Evolutionary conservation across 1,140 invertebrate species (phyloP).

Genomic region (Drosophila bifasciata): DNA sequence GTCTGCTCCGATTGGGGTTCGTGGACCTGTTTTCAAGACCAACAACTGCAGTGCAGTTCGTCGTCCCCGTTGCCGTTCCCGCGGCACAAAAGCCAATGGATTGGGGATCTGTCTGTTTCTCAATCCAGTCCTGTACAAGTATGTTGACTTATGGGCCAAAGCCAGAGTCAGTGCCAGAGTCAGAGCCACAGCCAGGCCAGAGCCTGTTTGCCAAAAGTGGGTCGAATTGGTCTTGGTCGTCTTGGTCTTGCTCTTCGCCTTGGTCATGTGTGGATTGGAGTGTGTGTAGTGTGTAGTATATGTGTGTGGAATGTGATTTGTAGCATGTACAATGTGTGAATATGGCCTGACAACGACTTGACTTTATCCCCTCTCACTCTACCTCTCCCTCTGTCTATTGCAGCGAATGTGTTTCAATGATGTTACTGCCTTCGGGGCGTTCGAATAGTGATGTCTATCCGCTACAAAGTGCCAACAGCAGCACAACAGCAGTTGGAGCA

Average conservation of each 20-base stretch:
- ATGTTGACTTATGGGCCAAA: slow-evolving; percentile 68
- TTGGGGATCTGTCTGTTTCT: slow-evolving; percentile 14
- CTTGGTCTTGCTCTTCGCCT: slow-evolving; percentile 29
- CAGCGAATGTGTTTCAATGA: slow-evolving; percentile 82
- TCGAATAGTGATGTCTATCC: slow-evolving; percentile 83
- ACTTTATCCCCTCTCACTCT: slow-evolving; percentile 23
- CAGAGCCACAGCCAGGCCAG: slow-evolving; percentile 17
- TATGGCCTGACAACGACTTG: slow-evolving; percentile 51
- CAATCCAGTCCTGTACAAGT: slow-evolving; percentile 27
- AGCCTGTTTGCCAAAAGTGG: slow-evolving; percentile 75
- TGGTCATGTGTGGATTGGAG: slow-evolving; percentile 9
- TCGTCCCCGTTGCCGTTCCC: too few relatives aligned
- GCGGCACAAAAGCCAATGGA: slow-evolving; percentile 38
- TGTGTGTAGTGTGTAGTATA: slow-evolving; percentile 1
- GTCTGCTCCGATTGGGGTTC: slow-evolving; percentile 36
- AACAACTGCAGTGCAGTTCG: slow-evolving; percentile 12
- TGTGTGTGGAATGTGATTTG: slow-evolving; percentile 69
- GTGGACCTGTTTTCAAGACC: slow-evolving; percentile 60
- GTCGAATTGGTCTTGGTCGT: slow-evolving; percentile 43
- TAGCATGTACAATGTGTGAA: slow-evolving; percentile 54
- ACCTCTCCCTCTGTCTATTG: slow-evolving; percentile 29
- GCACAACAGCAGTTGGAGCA: slow-evolving; percentile 26
- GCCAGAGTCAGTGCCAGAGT: slow-evolving; percentile 43
- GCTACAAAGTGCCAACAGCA: slow-evolving; percentile 68
- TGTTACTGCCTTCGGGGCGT: slow-evolving; percentile 84